Evolutionary conservation across 2,797 vertebrate species (phyloP), one percentile per base, ranked within the genome.

Genomic region (Enteromius mattozi): DNA sequence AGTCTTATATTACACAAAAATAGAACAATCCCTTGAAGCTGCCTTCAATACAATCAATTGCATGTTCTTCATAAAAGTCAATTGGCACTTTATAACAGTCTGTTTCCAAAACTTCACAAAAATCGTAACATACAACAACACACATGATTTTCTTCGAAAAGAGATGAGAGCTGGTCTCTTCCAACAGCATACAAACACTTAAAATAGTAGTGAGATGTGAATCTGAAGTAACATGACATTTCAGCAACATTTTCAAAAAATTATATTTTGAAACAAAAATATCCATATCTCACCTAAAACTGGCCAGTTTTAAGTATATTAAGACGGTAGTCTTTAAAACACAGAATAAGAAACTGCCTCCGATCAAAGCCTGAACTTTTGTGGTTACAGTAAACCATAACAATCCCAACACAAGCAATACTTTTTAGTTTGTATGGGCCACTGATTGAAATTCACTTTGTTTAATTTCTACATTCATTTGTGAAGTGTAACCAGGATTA

Each of bases 1-100:
- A 6, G 78, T 71, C 68, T 70, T 42, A 33, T 21, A 16, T 47
- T 13, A 3, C 37, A 72, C 68, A 81, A 81, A 72, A 72, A 72
- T 35, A 81, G 68, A 2, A 13, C 40, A n/a, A 49, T 79, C 21
- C 10, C 6, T 66, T 51, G 9, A 40, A 71, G 49, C 68, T 42
- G 79, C 35, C n/a, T 40, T 54, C 33, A 21, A 27, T 19, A 78
- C 40, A 65, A 65, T 65, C 40, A 33, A 33, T 30, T 42, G 27
- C n/a, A 27, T 17, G 54, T 61, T 61, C 30, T 78, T 47, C 59
- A 56, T 24, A 54, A 10, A 80, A 69, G 47, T 54, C 65, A 80
- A 19, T 1, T 70, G 65, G 78, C 65, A 80, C 49, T 80, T 70
- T 13, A 54, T 51, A 80, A 27, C 19, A 33, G 3, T 24, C 13